phyloP scores from a whole-genome alignment of 2,113 vertebrate species.

The Jacana jacana region DNA sequence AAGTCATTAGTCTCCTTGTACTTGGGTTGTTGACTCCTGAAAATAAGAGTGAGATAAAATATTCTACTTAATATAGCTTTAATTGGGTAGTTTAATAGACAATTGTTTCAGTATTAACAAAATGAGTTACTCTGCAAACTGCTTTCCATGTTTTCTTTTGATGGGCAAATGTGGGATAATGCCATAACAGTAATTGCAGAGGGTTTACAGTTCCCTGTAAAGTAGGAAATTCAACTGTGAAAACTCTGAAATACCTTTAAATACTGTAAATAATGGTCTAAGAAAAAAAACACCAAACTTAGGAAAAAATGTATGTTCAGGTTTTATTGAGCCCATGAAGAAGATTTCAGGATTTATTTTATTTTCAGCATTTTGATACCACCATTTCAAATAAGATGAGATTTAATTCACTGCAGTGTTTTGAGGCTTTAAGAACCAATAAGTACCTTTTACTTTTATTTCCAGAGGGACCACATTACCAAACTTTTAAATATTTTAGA shows the following conservation, averaged over 20 bases:
- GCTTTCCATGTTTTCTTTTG: not conserved
- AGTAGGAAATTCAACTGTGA: not conserved
- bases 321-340: not conserved
- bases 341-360: not conserved
- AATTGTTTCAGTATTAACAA: conserved; percentile 34
- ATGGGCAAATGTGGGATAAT: not conserved
- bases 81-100: conserved; percentile 12
- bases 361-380: not conserved
- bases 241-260: not conserved
- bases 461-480: not conserved
- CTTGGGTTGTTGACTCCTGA: conserved; percentile 37
- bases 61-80: conserved; percentile 28
- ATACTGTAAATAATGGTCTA: not conserved
- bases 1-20: conserved; percentile 47
- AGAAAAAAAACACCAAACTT: not conserved
- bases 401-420: not conserved
- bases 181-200: not conserved
- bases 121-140: not conserved
- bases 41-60: conserved; percentile 27
- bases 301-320: not conserved
- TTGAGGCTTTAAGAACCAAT: not conserved
- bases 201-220: not conserved
- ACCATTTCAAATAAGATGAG: not conserved
- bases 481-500: not conserved
- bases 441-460: not conserved